Percentiles rank a stretch among this genome's conserved stretches.
Conservation (phyloP, 2,888 invertebrate genomes). For the Eremobia ochroleuca region DNA sequence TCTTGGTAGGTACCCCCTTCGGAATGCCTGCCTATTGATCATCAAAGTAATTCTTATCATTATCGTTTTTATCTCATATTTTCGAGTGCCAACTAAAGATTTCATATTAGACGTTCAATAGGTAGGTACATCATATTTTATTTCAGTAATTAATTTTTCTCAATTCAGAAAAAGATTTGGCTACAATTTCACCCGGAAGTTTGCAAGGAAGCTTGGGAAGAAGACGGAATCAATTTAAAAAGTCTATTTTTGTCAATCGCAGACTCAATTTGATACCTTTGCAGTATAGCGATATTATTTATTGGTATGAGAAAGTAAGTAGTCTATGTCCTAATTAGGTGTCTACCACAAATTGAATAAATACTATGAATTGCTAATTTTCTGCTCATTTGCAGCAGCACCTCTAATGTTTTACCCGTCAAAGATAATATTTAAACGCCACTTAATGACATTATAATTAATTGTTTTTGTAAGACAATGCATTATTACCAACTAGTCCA, state of each 20-base stretch:
- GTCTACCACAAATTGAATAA: not conserved
- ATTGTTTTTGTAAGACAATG: not conserved
- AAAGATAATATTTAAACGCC: not conserved
- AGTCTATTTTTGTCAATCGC: conserved; percentile 53
- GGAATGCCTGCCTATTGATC: not conserved
- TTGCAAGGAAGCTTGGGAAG: conserved; percentile 23
- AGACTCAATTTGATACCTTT: conserved; percentile 59
- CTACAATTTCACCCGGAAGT: conserved; percentile 51
- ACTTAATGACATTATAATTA: not conserved
- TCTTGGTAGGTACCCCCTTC: not conserved
- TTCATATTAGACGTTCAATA: conserved; percentile 25
- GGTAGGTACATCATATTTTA: conserved; percentile 18
- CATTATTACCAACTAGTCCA: not conserved
- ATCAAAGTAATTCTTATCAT: not conserved
- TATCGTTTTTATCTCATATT: not conserved
- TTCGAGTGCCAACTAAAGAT: conserved; percentile 15
- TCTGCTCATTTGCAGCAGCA: not conserved
- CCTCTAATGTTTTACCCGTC: not conserved
- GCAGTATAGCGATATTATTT: conserved; percentile 10
- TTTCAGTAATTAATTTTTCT: conserved; percentile 39
- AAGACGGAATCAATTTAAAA: conserved; percentile 59
- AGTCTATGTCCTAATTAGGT: not conserved
- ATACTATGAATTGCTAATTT: not conserved
- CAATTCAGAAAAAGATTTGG: conserved; percentile 53
- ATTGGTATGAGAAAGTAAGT: conserved; percentile 23